phyloP scores from a whole-genome alignment of 2,113 vertebrate species.

The Paradisaea rubra region DNA sequence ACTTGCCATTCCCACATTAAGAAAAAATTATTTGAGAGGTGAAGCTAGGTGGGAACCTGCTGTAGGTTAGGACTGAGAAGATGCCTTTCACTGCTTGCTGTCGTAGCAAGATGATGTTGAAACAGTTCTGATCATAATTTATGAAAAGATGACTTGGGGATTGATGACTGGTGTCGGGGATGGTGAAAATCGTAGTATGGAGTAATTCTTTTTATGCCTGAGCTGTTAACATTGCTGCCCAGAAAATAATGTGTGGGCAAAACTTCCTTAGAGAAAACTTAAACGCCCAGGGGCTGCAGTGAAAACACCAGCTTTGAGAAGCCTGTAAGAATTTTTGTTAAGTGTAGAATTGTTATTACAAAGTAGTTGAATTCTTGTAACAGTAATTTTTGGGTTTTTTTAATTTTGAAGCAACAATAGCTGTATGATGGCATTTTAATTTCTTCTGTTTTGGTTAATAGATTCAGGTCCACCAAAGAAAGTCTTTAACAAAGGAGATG shows the following conservation, averaged over 20 bases:
- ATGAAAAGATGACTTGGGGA: not conserved
- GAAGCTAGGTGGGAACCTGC: not conserved
- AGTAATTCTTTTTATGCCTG: not conserved
- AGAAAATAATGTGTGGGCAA: not conserved
- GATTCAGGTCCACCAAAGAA: constrained; percentile 49
- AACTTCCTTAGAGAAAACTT: not conserved
- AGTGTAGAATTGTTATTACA: not conserved
- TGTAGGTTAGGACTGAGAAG: not conserved
- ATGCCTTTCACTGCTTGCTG: not conserved
- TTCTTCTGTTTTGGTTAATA: not conserved
- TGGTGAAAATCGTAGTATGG: not conserved
- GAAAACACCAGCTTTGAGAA: not conserved
- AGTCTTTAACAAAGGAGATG: constrained; percentile 12
- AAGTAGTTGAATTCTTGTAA: not conserved
- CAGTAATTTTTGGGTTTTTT: not conserved
- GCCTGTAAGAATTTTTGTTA: not conserved
- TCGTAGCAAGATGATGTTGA: not conserved
- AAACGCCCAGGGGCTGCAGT: not conserved
- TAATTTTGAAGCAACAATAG: not conserved
- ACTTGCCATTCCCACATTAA: not conserved
- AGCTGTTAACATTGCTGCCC: not conserved
- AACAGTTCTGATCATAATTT: not conserved
- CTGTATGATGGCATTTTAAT: not conserved
- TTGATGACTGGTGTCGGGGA: not conserved
- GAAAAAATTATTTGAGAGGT: not conserved